Conservation (phyloP, 2,797 vertebrate species). For the Adelosebastes latens region DNA sequence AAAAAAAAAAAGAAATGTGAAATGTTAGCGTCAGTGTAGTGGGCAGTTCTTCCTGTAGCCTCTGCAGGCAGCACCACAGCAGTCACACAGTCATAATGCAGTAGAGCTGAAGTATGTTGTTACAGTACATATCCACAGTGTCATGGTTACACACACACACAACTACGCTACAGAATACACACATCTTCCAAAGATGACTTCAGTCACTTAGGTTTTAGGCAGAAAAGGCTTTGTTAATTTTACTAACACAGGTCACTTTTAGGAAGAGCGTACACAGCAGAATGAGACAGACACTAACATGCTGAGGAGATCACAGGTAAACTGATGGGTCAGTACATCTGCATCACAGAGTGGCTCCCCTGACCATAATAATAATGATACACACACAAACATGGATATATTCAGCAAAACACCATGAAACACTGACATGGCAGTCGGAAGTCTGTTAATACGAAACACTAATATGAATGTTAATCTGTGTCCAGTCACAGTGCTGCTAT, state of each 20-base stretch:
- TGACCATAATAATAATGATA: not conserved
- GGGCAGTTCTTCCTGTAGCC: not conserved
- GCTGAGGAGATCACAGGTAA: constrained; percentile 20
- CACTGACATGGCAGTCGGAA: constrained; percentile 1
- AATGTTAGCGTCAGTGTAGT: not conserved
- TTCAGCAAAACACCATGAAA: constrained; percentile 45
- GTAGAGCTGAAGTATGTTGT: not conserved
- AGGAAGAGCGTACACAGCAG: constrained; percentile 21
- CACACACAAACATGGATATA: constrained; percentile 41
- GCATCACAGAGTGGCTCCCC: not conserved
- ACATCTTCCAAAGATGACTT: constrained; percentile 10
- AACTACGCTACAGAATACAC: constrained; percentile 24
- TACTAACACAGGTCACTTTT: constrained; percentile 34
- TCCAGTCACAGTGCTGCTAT: constrained; percentile 30
- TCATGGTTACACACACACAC: constrained; percentile 17
- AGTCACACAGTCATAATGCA: constrained; percentile 1
- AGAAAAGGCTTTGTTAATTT: constrained; percentile 25
- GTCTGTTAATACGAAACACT: not conserved
- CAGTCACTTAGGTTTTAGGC: constrained; percentile 37
- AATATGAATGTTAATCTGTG: not conserved
- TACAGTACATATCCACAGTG: constrained; percentile 42
- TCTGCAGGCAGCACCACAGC: constrained; percentile 10
- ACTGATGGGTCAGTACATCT: not conserved
- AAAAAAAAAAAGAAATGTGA: constrained; percentile 13
- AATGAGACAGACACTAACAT: constrained; percentile 50